Conservation (phyloP, 2,797 vertebrate species). For the Neosilurus hyrtlii region DNA sequence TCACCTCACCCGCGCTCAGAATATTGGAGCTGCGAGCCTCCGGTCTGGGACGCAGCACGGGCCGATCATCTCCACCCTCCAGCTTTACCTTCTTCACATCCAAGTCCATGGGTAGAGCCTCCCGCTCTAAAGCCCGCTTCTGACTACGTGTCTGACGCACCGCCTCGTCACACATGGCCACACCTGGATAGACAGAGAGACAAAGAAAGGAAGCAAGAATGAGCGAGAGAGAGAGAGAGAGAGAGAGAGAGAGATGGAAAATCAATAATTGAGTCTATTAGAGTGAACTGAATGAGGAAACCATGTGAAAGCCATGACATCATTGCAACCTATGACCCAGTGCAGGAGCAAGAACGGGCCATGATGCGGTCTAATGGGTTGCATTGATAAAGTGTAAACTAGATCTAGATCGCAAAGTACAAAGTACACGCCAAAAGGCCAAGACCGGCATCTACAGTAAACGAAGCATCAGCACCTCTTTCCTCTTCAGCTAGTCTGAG, state of each 20-base stretch:
- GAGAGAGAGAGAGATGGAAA: constrained; percentile 9
- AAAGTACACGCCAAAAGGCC: neutral
- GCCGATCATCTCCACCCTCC: constrained; percentile 62
- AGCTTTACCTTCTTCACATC: constrained; percentile 85
- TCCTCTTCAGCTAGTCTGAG: neutral
- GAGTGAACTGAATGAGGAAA: constrained; percentile 21
- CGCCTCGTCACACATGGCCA: constrained; percentile 90
- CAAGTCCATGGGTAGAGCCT: constrained; percentile 70
- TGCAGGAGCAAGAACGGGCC: neutral
- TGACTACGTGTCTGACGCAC: constrained; percentile 92
- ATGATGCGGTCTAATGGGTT: constrained; percentile 30
- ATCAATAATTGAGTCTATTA: constrained; percentile 43
- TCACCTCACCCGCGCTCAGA: constrained; percentile 76
- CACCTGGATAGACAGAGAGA: constrained; percentile 43
- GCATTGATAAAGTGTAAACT: constrained; percentile 20
- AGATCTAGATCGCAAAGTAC: constrained; percentile 2
- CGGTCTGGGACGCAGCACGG: constrained; percentile 32
- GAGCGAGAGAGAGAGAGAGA: neutral
- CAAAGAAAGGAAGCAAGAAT: neutral
- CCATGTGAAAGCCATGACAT: constrained; percentile 28
- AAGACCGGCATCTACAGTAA: constrained; percentile 17
- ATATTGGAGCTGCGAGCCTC: constrained; percentile 64
- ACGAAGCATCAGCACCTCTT: constrained; percentile 2
- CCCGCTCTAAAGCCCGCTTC: constrained; percentile 87
- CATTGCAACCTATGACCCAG: constrained; percentile 37